These are phyloP conservation scores for Fulica atra DNA, from an alignment of 2,113 vertebrate species.

Conservation along the genomic window DNA sequence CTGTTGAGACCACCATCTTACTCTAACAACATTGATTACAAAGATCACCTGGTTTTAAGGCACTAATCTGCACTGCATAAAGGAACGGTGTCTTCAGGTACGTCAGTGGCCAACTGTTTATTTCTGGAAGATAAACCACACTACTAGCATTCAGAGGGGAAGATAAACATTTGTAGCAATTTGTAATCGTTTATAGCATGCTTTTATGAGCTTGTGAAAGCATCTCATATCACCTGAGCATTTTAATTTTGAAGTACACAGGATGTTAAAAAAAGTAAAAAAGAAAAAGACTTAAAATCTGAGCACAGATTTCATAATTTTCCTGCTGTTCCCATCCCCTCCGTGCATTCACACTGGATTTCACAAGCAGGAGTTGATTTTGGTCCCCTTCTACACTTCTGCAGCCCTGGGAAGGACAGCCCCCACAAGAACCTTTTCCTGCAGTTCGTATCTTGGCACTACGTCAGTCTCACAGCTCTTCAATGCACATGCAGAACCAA, in stretches of 20 bases:
- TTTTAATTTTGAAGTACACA: neutral
- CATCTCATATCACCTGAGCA: neutral
- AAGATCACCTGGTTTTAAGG: neutral
- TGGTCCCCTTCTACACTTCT: neutral
- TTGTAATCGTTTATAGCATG: neutral
- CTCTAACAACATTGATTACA: neutral
- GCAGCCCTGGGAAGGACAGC: neutral
- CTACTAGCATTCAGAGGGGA: neutral
- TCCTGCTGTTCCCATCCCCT: neutral
- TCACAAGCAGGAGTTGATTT: neutral
- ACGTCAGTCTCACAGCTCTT: neutral
- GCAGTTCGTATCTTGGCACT: neutral
- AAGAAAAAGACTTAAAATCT: neutral
- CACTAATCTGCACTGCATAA: neutral
- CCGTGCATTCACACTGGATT: neutral
- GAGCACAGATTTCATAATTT: neutral
- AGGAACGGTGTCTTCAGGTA: neutral
- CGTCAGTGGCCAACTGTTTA: neutral
- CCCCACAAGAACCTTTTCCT: neutral
- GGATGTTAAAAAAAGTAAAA: neutral
- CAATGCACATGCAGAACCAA: accelerated
- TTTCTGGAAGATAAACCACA: neutral
- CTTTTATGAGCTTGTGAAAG: neutral
- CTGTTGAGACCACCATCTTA: neutral
- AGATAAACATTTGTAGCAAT: neutral